A percentile compares a stretch with the other conserved stretches of the same genome.
Conservation (phyloP, 2,113 vertebrate species). For the Onychostruthus taczanowskii region DNA sequence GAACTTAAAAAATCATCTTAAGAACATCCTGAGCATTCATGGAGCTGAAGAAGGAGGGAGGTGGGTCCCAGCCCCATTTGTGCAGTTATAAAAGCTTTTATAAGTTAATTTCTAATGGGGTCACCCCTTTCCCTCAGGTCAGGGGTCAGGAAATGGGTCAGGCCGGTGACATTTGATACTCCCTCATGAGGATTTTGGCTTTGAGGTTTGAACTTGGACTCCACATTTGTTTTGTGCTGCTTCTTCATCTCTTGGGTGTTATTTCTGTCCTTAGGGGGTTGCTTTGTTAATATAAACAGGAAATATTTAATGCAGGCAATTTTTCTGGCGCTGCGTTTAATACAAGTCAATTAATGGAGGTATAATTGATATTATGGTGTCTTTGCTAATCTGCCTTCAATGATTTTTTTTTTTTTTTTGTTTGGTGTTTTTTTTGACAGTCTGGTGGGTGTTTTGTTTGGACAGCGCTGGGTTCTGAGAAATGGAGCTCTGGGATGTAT, state of each 20-base stretch:
- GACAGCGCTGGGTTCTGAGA: not conserved
- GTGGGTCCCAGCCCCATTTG: not conserved
- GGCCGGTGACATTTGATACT: not conserved
- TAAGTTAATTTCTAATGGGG: not conserved
- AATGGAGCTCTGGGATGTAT: not conserved
- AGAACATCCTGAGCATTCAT: not conserved
- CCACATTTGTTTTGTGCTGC: not conserved
- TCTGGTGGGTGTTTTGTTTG: not conserved
- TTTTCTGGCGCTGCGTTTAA: not conserved
- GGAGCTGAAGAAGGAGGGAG: not conserved
- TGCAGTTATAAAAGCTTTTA: not conserved
- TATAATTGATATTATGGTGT: not conserved
- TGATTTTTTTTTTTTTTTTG: not conserved
- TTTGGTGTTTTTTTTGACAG: not conserved
- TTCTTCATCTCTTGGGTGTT: not conserved
- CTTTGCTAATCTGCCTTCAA: not conserved
- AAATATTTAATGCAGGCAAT: not conserved
- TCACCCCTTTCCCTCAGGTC: not conserved
- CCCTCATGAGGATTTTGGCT: not conserved
- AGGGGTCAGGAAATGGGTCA: not conserved
- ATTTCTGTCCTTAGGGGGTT: not conserved
- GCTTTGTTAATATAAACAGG: not conserved
- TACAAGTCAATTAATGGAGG: not conserved
- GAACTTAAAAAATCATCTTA: not conserved
- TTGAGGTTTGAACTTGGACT: not conserved